These are phyloP conservation scores for Lanius collurio DNA, from an alignment of 2,113 vertebrate species.

Conservation along the genomic window DNA sequence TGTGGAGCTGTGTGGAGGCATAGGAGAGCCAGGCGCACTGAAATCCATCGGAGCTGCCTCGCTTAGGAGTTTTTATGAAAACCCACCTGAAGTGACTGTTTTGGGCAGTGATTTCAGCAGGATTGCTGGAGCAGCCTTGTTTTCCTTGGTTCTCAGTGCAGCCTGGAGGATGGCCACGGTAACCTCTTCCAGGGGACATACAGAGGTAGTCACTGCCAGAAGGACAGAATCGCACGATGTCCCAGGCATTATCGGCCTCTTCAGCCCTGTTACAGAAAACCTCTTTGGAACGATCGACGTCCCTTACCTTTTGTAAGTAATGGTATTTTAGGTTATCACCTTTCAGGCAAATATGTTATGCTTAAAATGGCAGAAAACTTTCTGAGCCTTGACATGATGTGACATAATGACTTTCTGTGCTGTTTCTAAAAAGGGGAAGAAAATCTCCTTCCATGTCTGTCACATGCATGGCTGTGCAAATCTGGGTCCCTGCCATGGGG, in stretches of 20 bases:
- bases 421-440: not conserved
- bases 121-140: not conserved
- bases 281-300: conserved; percentile 84
- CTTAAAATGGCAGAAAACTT: not conserved
- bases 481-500: not conserved
- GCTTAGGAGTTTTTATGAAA: not conserved
- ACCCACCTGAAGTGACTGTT: rapidly evolving
- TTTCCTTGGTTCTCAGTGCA: conserved; percentile 7
- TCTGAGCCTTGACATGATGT: not conserved
- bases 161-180: conserved; percentile 71
- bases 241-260: conserved; percentile 75
- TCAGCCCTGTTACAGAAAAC: conserved; percentile 56
- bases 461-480: rapidly evolving
- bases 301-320: conserved; percentile 86
- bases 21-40: not conserved
- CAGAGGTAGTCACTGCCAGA: conserved; percentile 71
- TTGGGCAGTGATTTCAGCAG: not conserved
- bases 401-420: not conserved
- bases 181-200: conserved; percentile 63
- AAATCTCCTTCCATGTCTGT: not conserved
- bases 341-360: not conserved
- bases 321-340: not conserved
- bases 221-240: conserved; percentile 82
- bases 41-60: rapidly evolving
- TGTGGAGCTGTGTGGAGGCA: rapidly evolving